Evolutionary conservation across 2,797 vertebrate species (phyloP), one percentile per base, ranked within the genome.

Genomic region (Limnodromus scolopaceus): DNA sequence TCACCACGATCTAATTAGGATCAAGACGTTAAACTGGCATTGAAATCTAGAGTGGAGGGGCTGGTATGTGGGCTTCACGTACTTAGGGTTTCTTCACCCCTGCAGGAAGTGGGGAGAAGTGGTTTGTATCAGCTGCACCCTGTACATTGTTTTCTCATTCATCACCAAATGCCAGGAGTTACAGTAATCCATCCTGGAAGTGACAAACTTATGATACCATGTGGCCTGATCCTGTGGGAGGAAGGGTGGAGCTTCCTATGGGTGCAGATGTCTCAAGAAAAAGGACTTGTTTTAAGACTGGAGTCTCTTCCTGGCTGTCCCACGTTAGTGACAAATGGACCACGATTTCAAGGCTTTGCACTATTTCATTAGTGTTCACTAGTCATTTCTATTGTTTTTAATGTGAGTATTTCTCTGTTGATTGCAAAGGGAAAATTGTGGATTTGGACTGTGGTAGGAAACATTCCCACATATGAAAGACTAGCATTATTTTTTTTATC

Each of bases 141-240:
- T 87, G 54, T 36, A 24, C 89, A 94, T 94, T 92, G 78, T 83
- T 93, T 82, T 74, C 45, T 77, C 22, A n/a, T 89, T 91, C 1
- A 1, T 91, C 95, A 93, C 58, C 45, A 74, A 84, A 87, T 77
- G 55, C 86, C 84, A 83, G 60, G 64, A 96, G 71, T 54, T 83
- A 32, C 89, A 93, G 55, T 89, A 96, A 96, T 93, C 78, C 92
- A 80, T 85, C 86, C 91, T 96, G 96, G 92, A 96, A 93, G 90
- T 92, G 94, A 93, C 94, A 89, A 96, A 89, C 18, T 14, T 10
- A 79, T 83, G 70, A 96, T 34, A 85, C 64, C 4, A 9, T 70
- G 53, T 1, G 10, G 63, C 53, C 60, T 92, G 86, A 84, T 95
- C 71, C 84, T 94, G 91, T 92, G 78, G 93, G 95, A 95, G 92